Percentiles rank a stretch among this genome's conserved stretches.
These are phyloP conservation scores for Beris morrisii DNA, from an alignment of 2,888 invertebrate genomes.

Conservation along the genomic window DNA sequence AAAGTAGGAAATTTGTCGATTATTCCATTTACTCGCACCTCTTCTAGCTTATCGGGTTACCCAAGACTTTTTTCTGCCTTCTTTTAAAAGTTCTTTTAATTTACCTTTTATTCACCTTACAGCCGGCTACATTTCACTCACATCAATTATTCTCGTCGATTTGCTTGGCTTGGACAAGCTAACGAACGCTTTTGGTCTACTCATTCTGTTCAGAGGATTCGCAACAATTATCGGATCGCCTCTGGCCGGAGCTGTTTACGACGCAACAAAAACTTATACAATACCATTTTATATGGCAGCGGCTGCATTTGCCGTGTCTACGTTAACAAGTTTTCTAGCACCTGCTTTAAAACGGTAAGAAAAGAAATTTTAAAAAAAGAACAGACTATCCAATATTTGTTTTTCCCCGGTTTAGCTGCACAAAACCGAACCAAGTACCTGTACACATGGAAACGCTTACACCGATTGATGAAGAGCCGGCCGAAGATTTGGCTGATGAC, in stretches of 20 bases:
- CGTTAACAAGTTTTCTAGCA: constrained; percentile 81
- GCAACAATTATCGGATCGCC: constrained; percentile 88
- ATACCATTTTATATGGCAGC: constrained; percentile 93
- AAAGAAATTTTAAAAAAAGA: constrained; percentile 33
- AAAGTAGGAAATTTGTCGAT: too few species aligned
- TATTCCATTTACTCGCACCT: too few species aligned
- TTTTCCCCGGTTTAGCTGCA: constrained; percentile 39
- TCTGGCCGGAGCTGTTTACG: constrained; percentile 85
- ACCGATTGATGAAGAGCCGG: constrained; percentile 83
- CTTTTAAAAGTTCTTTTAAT: background rate
- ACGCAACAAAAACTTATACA: constrained; percentile 81
- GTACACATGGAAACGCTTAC: constrained; percentile 72
- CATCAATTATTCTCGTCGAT: constrained; percentile 96
- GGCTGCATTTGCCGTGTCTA: constrained; percentile 80
- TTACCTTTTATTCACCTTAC: constrained; percentile 44
- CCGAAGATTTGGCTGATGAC: constrained; percentile 73
- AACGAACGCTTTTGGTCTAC: constrained; percentile 95
- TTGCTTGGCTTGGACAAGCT: constrained; percentile 92
- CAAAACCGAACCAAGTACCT: constrained; percentile 63
- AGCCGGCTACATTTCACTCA: constrained; percentile 97
- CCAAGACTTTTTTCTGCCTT: too few species aligned
- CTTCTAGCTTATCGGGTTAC: too few species aligned
- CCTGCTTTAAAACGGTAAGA: constrained; percentile 68
- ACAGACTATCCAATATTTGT: too few species aligned
- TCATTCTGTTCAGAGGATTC: constrained; percentile 93